Evolutionary conservation across 2,113 vertebrate genomes (phyloP).

Genomic region (Hystrix cristata): DNA sequence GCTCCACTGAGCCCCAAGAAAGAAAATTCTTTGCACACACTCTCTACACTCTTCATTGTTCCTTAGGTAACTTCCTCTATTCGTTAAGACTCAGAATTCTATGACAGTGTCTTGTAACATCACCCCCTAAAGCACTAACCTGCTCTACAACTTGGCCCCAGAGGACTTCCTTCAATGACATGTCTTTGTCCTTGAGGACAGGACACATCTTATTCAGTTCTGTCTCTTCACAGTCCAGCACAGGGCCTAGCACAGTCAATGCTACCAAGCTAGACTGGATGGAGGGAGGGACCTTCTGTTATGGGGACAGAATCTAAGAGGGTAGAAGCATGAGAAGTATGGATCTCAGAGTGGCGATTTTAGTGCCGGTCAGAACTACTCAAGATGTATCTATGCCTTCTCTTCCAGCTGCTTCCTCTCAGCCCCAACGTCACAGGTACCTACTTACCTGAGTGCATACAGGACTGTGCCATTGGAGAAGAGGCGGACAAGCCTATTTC

Average conservation of each 20-base stretch:
- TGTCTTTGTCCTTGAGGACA: too few species aligned
- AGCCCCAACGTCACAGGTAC: fast-evolving
- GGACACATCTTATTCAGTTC: neutral
- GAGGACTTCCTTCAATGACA: neutral
- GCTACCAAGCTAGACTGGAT: neutral
- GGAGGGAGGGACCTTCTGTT: neutral
- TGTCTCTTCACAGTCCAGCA: neutral
- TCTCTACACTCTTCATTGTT: neutral
- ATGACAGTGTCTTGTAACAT: neutral
- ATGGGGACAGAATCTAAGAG: neutral
- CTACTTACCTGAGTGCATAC: constrained; percentile 92
- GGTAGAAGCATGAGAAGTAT: neutral
- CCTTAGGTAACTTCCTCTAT: neutral
- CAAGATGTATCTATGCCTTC: neutral
- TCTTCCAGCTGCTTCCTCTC: neutral
- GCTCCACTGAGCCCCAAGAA: fast-evolving
- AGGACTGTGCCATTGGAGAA: constrained; percentile 95
- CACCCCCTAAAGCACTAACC: neutral
- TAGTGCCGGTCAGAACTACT: neutral
- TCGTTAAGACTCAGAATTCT: neutral
- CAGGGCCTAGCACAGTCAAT: neutral
- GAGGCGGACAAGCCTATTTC: constrained; percentile 94
- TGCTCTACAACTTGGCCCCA: neutral
- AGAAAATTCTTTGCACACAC: neutral
- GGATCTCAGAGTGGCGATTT: neutral